A percentile compares a stretch with the other conserved stretches of the same genome.
phyloP scores from a whole-genome alignment of 2,888 invertebrate genomes.

The Sarcophaga caerulescens region DNA sequence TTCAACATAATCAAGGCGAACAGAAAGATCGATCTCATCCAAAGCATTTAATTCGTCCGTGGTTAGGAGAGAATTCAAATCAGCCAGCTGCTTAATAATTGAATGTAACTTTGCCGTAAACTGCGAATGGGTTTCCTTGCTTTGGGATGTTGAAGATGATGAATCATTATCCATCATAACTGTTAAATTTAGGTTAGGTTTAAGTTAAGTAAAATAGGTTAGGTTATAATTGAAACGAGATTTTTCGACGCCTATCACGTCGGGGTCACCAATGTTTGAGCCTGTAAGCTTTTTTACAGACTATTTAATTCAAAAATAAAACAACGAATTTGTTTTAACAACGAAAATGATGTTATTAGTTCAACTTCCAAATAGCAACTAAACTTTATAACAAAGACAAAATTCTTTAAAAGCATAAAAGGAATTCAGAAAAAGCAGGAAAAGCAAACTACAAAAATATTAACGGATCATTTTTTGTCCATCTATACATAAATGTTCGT shows the following conservation, averaged over 20 bases:
- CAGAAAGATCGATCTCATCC: conserved; percentile 59
- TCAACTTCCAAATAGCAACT: background rate
- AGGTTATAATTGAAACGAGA: no score
- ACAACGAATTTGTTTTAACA: no score
- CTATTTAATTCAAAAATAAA: background rate
- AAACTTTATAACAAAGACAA: background rate
- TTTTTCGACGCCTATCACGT: background rate
- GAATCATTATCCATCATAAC: background rate
- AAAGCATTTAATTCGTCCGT: conserved; percentile 37
- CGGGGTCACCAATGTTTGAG: conserved; percentile 44
- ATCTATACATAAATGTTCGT: no score
- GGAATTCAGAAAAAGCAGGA: background rate
- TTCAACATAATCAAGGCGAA: conserved; percentile 56
- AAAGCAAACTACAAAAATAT: background rate
- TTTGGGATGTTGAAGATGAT: background rate
- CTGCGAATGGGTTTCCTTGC: no score
- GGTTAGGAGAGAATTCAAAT: conserved; percentile 41
- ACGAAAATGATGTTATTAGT: background rate
- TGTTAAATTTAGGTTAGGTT: no score
- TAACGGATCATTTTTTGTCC: no score
- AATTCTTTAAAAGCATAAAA: background rate
- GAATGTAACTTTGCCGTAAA: no score
- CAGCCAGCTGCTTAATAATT: conserved; percentile 12
- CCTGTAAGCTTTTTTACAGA: conserved; percentile 17
- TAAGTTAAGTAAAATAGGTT: no score